Percentiles rank a stretch among this genome's conserved stretches.
phyloP scores from a whole-genome alignment of 1,140 invertebrate species.

The Ooceraea biroi region DNA sequence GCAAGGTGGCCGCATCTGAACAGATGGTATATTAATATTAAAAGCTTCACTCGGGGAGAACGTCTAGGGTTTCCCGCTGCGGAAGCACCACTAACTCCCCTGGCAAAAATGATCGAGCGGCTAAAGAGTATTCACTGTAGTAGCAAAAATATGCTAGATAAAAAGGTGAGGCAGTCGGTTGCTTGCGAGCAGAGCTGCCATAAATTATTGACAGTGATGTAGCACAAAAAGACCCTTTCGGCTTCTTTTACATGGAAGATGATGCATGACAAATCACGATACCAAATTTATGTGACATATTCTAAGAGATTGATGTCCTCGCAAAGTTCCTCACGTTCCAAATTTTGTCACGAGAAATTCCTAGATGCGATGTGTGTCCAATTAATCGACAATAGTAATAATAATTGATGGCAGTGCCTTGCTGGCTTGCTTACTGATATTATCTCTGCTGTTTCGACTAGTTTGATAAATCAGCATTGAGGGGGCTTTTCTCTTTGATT shows the following conservation, averaged over 20 bases:
- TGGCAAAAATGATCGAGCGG: constrained; percentile 65
- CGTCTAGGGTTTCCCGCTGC: constrained; percentile 81
- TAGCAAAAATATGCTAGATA: constrained; percentile 66
- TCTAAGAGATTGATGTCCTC: neutral
- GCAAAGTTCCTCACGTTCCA: neutral
- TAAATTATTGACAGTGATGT: constrained; percentile 55
- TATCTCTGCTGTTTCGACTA: constrained; percentile 81
- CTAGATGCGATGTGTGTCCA: neutral
- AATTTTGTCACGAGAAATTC: neutral
- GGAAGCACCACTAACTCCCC: constrained; percentile 49
- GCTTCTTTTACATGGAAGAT: neutral
- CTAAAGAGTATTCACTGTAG: constrained; percentile 43
- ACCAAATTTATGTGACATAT: neutral
- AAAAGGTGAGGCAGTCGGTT: constrained; percentile 81
- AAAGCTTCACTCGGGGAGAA: constrained; percentile 87
- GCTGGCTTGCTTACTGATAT: constrained; percentile 76
- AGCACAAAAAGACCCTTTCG: neutral
- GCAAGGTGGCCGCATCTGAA: constrained; percentile 84
- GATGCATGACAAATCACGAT: neutral
- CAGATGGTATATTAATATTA: constrained; percentile 88
- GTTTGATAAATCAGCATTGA: constrained; percentile 83
- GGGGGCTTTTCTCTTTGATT: constrained; percentile 85
- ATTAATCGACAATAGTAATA: constrained; percentile 32
- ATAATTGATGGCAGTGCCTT: constrained; percentile 75
- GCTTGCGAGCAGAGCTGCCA: constrained; percentile 72